phyloP scores from a whole-genome alignment of 2,888 invertebrate genomes.

The Heliconius aoede region DNA sequence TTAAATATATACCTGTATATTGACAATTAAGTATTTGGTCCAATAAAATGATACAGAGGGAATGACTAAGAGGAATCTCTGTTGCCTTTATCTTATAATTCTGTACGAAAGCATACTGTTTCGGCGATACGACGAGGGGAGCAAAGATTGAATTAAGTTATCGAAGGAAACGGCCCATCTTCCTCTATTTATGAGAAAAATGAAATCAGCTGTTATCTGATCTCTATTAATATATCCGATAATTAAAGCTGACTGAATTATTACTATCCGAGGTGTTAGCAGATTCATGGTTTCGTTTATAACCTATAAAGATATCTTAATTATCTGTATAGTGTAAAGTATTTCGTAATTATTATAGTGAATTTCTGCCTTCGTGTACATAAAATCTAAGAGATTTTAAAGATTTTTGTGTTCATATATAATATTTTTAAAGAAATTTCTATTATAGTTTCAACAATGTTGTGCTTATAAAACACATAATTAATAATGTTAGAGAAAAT shows the following conservation, averaged over 20 bases:
- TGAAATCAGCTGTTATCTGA: constrained; percentile 68
- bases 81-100: constrained; percentile 65
- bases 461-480: too few relatives aligned
- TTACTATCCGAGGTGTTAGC: constrained; percentile 61
- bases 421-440: too few relatives aligned
- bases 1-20: neutral
- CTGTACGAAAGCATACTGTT: constrained; percentile 65
- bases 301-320: neutral
- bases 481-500: too few relatives aligned
- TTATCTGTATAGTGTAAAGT: neutral
- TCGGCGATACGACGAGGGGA: constrained; percentile 68
- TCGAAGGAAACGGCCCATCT: constrained; percentile 64
- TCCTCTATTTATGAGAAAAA: constrained; percentile 73
- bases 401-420: too few relatives aligned
- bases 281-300: constrained; percentile 31
- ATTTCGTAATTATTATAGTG: neutral
- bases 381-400: neutral
- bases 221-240: constrained; percentile 75
- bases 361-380: neutral
- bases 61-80: constrained; percentile 39
- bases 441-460: too few relatives aligned
- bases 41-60: constrained; percentile 45
- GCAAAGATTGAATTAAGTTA: constrained; percentile 79
- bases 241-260: constrained; percentile 73
- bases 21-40: neutral